phyloP scores from a whole-genome alignment of 1,140 invertebrate genomes.

The Venustaconcha ellipsiformis region DNA sequence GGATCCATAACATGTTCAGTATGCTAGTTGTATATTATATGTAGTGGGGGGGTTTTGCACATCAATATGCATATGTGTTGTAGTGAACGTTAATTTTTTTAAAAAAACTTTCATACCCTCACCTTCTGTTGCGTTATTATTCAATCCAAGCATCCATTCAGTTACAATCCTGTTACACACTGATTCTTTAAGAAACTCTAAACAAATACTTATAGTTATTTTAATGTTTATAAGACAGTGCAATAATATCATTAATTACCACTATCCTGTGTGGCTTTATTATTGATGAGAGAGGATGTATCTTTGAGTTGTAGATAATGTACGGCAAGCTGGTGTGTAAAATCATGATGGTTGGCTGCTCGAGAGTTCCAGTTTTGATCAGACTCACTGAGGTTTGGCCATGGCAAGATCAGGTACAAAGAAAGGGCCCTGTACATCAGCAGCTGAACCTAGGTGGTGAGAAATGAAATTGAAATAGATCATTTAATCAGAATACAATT shows the following conservation, averaged over 20 bases:
- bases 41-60: too few species aligned
- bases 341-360: constrained; percentile 59
- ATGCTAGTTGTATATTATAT: too few species aligned
- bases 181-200: too few species aligned
- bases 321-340: constrained; percentile 64
- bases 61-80: too few species aligned
- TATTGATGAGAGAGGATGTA: constrained; percentile 45
- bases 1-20: too few species aligned
- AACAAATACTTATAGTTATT: too few species aligned
- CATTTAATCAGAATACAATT: neutral
- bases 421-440: constrained; percentile 73
- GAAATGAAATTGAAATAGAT: neutral
- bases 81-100: too few species aligned
- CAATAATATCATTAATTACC: constrained; percentile 41
- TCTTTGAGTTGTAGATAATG: constrained; percentile 61
- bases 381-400: constrained; percentile 67
- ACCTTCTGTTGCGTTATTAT: too few species aligned
- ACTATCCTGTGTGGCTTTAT: constrained; percentile 61
- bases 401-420: constrained; percentile 73
- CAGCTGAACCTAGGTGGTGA: constrained; percentile 69
- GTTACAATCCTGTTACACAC: too few species aligned
- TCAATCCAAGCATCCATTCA: too few species aligned
- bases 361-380: constrained; percentile 72
- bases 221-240: too few species aligned
- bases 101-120: too few species aligned